A percentile compares a stretch with the other conserved stretches of the same genome.
These are phyloP conservation scores for Passerculus sandwichensis DNA, from an alignment of 2,797 vertebrate genomes.

Conservation along the genomic window DNA sequence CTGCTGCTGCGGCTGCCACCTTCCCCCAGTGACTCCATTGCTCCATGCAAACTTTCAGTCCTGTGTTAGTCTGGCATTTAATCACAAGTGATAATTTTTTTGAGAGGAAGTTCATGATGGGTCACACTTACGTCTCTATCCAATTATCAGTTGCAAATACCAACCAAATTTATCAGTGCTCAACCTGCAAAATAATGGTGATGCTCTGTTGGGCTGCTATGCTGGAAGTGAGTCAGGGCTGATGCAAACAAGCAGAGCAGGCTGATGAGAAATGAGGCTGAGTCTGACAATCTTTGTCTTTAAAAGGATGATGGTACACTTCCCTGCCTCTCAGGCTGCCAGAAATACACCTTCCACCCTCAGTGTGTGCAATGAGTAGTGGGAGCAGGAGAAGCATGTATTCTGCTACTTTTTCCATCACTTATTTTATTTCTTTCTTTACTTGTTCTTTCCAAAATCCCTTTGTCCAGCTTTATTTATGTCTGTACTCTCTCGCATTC, in stretches of 20 bases:
- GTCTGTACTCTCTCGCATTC: not conserved
- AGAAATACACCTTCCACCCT: not conserved
- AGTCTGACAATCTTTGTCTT: not conserved
- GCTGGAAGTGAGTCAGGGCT: slow-evolving; percentile 25
- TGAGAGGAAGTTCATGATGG: not conserved
- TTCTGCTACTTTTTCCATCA: not conserved
- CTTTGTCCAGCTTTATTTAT: not conserved
- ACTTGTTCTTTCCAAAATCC: not conserved
- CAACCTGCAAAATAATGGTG: not conserved
- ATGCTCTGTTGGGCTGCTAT: not conserved
- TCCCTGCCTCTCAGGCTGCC: not conserved
- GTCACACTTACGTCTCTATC: not conserved
- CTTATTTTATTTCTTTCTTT: not conserved
- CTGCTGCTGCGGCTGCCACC: not conserved
- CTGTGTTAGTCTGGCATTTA: not conserved
- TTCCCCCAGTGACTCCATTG: not conserved
- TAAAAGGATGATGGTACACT: not conserved
- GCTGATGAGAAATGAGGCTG: not conserved
- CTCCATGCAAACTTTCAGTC: not conserved
- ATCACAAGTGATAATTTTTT: not conserved
- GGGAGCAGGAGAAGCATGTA: not conserved
- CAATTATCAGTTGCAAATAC: not conserved
- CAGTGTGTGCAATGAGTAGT: not conserved
- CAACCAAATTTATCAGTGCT: not conserved
- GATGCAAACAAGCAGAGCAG: not conserved